A percentile compares a stretch with the other conserved stretches of the same genome.
These are phyloP conservation scores for Atherinomorus stipes DNA, from an alignment of 2,113 vertebrate species.

Conservation along the genomic window DNA sequence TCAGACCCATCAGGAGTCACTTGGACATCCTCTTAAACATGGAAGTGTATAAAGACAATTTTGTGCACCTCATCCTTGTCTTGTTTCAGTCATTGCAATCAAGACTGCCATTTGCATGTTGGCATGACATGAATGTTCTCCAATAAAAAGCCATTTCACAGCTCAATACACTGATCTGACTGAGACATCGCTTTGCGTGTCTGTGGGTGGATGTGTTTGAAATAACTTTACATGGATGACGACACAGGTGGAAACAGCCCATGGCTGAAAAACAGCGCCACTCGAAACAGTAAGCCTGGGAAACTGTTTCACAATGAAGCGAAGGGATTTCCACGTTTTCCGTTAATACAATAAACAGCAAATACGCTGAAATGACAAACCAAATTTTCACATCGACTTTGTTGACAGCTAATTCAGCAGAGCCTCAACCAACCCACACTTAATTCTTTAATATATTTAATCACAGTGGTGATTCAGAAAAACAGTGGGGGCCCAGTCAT, in stretches of 20 bases:
- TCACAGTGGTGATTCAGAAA: no score
- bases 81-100: slow-evolving; percentile 1
- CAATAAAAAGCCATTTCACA: slow-evolving; percentile 48
- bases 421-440: no score
- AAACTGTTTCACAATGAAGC: slow-evolving; percentile 1
- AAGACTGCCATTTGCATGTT: slow-evolving; percentile 32
- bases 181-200: background rate
- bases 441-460: no score
- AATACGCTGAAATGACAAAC: no score
- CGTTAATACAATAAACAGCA: background rate
- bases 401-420: no score
- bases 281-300: slow-evolving; percentile 2
- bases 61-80: no score
- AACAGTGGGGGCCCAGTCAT: no score
- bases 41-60: no score
- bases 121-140: slow-evolving; percentile 20
- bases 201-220: slow-evolving; percentile 16
- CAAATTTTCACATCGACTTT: no score
- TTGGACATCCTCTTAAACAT: no score
- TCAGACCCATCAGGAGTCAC: no score
- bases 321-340: background rate
- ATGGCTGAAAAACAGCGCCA: slow-evolving; percentile 1
- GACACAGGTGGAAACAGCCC: slow-evolving; percentile 19
- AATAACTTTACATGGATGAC: background rate
- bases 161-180: slow-evolving; percentile 9